These are phyloP conservation scores for Fistularia commersonii DNA, from an alignment of 2,797 vertebrate genomes.

Conservation along the genomic window DNA sequence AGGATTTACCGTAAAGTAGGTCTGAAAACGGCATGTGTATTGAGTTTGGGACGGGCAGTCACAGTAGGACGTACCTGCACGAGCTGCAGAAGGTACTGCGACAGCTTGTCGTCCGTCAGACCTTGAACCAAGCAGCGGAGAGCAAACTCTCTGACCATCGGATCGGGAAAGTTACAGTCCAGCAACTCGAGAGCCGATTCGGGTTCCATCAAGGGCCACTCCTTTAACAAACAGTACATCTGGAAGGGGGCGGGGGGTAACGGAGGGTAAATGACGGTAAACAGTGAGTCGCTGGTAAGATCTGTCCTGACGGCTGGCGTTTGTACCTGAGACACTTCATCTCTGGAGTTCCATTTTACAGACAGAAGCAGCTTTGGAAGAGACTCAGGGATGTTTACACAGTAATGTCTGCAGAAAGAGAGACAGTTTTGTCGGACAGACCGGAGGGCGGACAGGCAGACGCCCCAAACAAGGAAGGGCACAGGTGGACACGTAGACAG, in stretches of 20 bases:
- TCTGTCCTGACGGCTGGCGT: not conserved
- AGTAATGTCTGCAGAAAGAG: constrained; percentile 78
- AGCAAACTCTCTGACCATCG: constrained; percentile 85
- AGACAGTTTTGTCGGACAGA: constrained; percentile 4
- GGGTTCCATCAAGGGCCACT: constrained; percentile 86
- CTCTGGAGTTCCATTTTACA: constrained; percentile 79
- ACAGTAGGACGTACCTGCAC: constrained; percentile 52
- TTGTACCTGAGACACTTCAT: constrained; percentile 83
- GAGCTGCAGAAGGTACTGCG: constrained; percentile 84
- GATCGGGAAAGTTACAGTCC: constrained; percentile 89
- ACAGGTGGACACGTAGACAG: not conserved
- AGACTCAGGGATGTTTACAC: constrained; percentile 86
- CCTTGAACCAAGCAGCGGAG: constrained; percentile 85
- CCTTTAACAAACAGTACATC: constrained; percentile 90
- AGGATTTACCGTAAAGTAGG: no score
- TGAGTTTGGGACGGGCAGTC: no score
- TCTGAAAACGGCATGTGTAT: no score
- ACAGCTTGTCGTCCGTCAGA: constrained; percentile 87
- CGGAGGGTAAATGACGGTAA: not conserved
- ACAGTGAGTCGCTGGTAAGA: not conserved
- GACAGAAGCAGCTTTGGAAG: constrained; percentile 86
- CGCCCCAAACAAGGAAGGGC: not conserved
- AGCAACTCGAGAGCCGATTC: constrained; percentile 87
- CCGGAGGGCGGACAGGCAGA: not conserved
- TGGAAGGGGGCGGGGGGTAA: constrained; percentile 13